Base-by-base conservation (phyloP, 2,797 vertebrate species). In the Pseudomugil gertrudae region DNA sequence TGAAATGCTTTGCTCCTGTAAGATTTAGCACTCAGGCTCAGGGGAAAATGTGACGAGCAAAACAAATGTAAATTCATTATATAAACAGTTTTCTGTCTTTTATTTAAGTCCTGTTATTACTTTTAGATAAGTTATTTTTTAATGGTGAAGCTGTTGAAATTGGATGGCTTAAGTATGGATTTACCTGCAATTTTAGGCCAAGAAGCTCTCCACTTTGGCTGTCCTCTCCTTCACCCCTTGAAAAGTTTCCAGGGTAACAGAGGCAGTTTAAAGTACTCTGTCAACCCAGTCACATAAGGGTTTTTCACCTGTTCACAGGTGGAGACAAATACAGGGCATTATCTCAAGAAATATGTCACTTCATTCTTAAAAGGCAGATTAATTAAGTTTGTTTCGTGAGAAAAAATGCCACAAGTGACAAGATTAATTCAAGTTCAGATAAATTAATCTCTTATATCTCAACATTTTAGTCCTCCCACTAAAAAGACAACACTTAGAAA, bases 221-320 rank as follows among this genome's bases (percentile, higher is more conserved):
- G 91, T 93, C 92, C 92, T 91, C 74, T 74, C 67, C 70, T 92
- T 92, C 87, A 93, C 92, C 90, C 91, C 84, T 86, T 57, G 53
- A 90, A 88, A 84, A 80, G 90, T 93, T 93, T 92, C 90, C 90
- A 90, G 66, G 90, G 90, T 79, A 92, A 92, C 87, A 67, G 70
- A 89, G 79, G 81, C 79, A 81, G 74, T 84, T 77, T 61, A 79
- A 85, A 77, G 83, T 87, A 81, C 81, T 85, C 86, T 69, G 78
- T 88, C 83, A 85, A 80, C 69, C 68, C 43, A 57, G 71, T 56
- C 80, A 87, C 86, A 90, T 90, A 89, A 63, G 74, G 63, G 66
- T 43, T 85, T 88, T 89, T 88, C 84, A 86, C 84, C 78, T 78
- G 81, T 80, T 84, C 84, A 78, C 85, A 83, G 84, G 82, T 84